Percentiles rank a stretch among this genome's conserved stretches.
Evolutionary conservation across 92 coral and sea anemone genomes (phyloP).

Genomic region (Scolanthus callimorphus): DNA sequence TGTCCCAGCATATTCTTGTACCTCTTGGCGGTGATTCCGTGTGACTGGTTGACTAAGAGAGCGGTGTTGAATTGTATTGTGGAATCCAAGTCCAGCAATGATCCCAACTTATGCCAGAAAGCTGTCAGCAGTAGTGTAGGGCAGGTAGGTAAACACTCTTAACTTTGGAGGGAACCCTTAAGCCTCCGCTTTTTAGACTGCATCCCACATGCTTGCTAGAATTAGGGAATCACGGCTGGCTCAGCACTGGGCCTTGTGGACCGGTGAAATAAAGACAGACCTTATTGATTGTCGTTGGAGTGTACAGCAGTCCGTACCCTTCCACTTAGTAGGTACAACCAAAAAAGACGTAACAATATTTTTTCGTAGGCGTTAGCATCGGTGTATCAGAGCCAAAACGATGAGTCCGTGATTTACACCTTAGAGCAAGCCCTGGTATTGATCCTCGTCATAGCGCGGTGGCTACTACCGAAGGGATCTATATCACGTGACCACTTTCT

Average conservation of each 20-base stretch:
- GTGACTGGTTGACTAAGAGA: constrained; percentile 85
- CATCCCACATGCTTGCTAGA: too few species aligned
- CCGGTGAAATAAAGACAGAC: too few species aligned
- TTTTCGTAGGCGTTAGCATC: constrained; percentile 8
- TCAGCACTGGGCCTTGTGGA: too few species aligned
- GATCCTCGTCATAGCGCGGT: constrained; percentile 90
- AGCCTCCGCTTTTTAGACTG: too few species aligned
- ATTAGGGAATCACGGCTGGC: too few species aligned
- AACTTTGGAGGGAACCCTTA: too few species aligned
- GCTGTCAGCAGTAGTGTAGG: constrained; percentile 11
- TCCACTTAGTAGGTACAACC: too few species aligned
- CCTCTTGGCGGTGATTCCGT: constrained; percentile 82
- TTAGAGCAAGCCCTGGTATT: constrained; percentile 93
- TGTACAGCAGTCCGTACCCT: too few species aligned
- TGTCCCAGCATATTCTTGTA: constrained; percentile 94
- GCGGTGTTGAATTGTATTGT: constrained; percentile 52
- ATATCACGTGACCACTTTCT: constrained; percentile 93
- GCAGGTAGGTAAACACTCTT: constrained; percentile 4
- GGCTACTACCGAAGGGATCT: constrained; percentile 92
- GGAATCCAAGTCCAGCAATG: constrained; percentile 6
- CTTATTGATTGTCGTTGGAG: too few species aligned
- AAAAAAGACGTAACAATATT: too few species aligned
- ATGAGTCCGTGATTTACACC: constrained; percentile 80
- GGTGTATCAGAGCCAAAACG: constrained; percentile 29
- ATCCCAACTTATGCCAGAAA: constrained; percentile 10